Conservation (phyloP, 2,113 vertebrate species). For the Nannobrachium achirus region DNA sequence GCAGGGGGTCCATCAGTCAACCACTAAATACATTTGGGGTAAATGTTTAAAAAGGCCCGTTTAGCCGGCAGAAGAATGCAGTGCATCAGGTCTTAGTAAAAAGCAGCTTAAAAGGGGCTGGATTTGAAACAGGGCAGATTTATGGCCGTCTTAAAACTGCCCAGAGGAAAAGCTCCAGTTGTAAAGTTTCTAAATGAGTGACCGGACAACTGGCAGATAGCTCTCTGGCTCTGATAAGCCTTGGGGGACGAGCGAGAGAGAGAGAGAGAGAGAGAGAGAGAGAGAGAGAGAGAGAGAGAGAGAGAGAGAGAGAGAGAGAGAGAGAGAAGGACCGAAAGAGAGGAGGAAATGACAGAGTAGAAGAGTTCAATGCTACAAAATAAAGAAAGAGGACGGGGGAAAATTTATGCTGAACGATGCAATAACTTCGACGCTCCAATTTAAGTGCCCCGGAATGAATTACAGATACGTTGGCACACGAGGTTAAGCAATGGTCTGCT, state of each 20-base stretch:
- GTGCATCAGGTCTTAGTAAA: conserved; percentile 69
- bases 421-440: conserved; percentile 28
- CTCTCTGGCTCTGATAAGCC: conserved; percentile 46
- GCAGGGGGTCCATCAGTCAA: conserved; percentile 64
- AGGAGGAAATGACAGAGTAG: conserved; percentile 22
- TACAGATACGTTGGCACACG: conserved; percentile 41
- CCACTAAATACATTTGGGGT: conserved; percentile 73
- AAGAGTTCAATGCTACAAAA: conserved; percentile 27
- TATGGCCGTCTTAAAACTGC: conserved; percentile 68
- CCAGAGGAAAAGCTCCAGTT: conserved; percentile 60
- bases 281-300: conserved; percentile 9
- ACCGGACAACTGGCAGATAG: conserved; percentile 55
- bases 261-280: conserved; percentile 11
- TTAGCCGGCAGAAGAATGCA: conserved; percentile 69
- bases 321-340: conserved; percentile 16
- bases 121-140: conserved; percentile 68
- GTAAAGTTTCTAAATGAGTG: conserved; percentile 64
- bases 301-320: conserved; percentile 11
- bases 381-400: conserved; percentile 33
- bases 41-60: conserved; percentile 73
- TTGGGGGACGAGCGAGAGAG: conserved; percentile 2
- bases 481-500: conserved; percentile 48
- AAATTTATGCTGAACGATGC: conserved; percentile 48
- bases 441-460: conserved; percentile 46
- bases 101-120: conserved; percentile 63